Evolutionary conservation across 2,797 vertebrate species (phyloP), one percentile per base, ranked within the genome.

Genomic region (Aulostomus chinensis): DNA sequence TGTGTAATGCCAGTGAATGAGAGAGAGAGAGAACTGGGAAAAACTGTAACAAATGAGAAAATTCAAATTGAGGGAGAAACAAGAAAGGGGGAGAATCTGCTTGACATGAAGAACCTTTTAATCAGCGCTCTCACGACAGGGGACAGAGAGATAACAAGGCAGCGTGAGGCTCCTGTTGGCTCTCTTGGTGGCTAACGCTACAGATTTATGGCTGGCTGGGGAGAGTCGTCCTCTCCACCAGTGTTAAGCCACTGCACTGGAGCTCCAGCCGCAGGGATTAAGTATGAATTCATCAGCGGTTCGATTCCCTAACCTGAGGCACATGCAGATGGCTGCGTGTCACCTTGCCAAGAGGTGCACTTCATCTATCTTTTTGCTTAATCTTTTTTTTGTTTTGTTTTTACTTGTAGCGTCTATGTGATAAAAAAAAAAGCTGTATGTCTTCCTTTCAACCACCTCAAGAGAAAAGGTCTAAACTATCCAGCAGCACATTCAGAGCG

Each of bases 51-150:
- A 62, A 63, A 61, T 59, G 39, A 24, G 15, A 16, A 60, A 75
- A 64, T 50, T n/a, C n/a, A 37, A 51, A 13, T 26, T 40, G 21
- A 61, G 47, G 21, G 10, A 45, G 31, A 57, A 34, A 38, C 5
- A 7, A 54, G 39, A 45, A 40, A 40, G 24, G 33, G 25, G 46
- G 53, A 61, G 55, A n/a, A n/a, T n/a, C n/a, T n/a, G n/a, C n/a
- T n/a, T n/a, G n/a, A 28, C 63, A 73, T 76, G 58, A 68, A 80
- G 67, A 48, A 85, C 60, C 57, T 76, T 79, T 82, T 82, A 74
- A 79, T 78, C 69, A 73, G 55, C 7, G 9, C 25, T 15, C 33
- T 68, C 56, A 79, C 75, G 81, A 76, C 59, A 30, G 72, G 70
- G 62, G 53, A 53, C 53, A 65, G 73, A 42, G 62, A 72, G 70